Conservation (phyloP, 2,797 vertebrate genomes). For the Poecilia velifera region DNA sequence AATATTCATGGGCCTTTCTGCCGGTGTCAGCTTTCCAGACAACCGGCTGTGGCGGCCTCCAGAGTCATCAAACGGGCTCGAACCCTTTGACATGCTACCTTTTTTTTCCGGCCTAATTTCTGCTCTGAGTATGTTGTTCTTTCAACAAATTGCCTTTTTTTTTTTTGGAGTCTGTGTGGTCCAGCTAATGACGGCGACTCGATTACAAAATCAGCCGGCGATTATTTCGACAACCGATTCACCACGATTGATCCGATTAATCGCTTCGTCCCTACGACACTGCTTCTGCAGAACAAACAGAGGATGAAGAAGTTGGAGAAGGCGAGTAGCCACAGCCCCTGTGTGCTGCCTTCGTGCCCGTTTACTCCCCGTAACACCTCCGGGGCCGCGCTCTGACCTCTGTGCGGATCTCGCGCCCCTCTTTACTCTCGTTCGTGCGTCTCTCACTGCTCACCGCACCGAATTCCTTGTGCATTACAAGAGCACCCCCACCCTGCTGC, state of each 20-base stretch:
- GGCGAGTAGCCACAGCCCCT: slow-evolving; percentile 47
- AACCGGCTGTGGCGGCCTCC: slow-evolving; percentile 31
- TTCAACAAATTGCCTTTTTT: too few species aligned
- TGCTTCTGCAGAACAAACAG: slow-evolving; percentile 18
- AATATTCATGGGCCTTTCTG: slow-evolving; percentile 76
- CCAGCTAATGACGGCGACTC: too few species aligned
- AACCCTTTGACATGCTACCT: slow-evolving; percentile 17
- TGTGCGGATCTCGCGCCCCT: slow-evolving; percentile 57
- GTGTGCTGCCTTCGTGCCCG: slow-evolving; percentile 68
- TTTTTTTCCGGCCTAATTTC: too few species aligned
- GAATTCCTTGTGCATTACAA: slow-evolving; percentile 67
- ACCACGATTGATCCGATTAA: too few species aligned
- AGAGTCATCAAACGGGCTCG: slow-evolving; percentile 34
- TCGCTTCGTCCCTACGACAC: not conserved
- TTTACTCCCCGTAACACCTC: slow-evolving; percentile 72
- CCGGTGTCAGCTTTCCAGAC: slow-evolving; percentile 62
- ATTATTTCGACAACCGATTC: too few species aligned
- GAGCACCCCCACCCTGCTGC: slow-evolving; percentile 25
- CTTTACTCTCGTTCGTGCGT: slow-evolving; percentile 62
- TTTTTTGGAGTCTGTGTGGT: too few species aligned
- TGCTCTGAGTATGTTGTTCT: too few species aligned
- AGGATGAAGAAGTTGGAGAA: slow-evolving; percentile 16
- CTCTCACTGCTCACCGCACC: slow-evolving; percentile 57
- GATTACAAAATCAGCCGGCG: too few species aligned
- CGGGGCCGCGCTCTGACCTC: slow-evolving; percentile 68